Conservation (phyloP, 2,113 vertebrate species). For the Pseudolaguvia tuberculata region DNA sequence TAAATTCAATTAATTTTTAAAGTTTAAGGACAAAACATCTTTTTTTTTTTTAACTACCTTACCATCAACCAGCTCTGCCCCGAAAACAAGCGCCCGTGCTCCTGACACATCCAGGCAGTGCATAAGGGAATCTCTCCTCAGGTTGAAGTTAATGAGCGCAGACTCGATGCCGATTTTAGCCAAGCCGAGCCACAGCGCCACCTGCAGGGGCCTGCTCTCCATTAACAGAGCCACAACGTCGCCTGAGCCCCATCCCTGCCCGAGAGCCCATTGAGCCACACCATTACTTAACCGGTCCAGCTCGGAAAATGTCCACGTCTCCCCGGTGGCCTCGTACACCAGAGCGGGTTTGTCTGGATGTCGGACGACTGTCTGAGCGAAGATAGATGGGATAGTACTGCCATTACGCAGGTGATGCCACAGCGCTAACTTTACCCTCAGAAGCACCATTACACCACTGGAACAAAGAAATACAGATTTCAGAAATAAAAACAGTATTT, state of each 20-base stretch:
- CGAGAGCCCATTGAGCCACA: conserved; percentile 72
- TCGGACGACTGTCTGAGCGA: conserved; percentile 65
- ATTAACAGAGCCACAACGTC: conserved; percentile 84
- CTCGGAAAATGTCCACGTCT: conserved; percentile 77
- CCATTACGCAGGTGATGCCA: conserved; percentile 64
- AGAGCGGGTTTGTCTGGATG: conserved; percentile 78
- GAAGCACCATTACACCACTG: conserved; percentile 80
- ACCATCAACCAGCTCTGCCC: conserved; percentile 79
- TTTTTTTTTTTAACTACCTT: conserved; percentile 37
- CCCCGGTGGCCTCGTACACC: conserved; percentile 76
- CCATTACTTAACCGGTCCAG: conserved; percentile 76
- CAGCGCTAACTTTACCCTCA: conserved; percentile 76
- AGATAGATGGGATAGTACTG: conserved; percentile 76
- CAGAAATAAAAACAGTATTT: background rate
- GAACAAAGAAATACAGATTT: background rate
- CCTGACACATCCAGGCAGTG: conserved; percentile 78
- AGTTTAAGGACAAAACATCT: too few relatives aligned
- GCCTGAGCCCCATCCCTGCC: conserved; percentile 70
- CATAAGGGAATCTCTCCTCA: conserved; percentile 74
- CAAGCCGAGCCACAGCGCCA: conserved; percentile 86
- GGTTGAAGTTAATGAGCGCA: conserved; percentile 82
- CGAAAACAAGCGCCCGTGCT: conserved; percentile 77
- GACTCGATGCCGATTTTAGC: conserved; percentile 81
- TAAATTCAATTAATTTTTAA: too few relatives aligned
- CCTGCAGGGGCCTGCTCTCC: conserved; percentile 81